Percentiles rank a stretch among this genome's conserved stretches.
Evolutionary conservation across 2,888 invertebrate species (phyloP).

Genomic region (Bursaphelenchus okinawaensis): DNA sequence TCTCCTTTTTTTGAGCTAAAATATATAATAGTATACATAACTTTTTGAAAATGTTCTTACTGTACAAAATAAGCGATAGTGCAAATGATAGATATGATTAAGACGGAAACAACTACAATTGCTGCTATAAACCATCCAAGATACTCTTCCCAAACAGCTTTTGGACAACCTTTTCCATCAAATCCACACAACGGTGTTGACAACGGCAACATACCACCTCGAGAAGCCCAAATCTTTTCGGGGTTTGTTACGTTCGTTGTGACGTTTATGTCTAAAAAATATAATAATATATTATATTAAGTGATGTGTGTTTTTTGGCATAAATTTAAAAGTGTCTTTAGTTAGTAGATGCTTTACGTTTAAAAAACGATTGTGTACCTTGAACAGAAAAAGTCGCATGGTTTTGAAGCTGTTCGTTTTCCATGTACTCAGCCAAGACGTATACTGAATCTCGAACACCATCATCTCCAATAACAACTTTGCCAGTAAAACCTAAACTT

Average conservation of each 20-base stretch:
- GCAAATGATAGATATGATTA: slow-evolving; percentile 8
- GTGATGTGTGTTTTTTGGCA: neutral
- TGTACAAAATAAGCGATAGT: slow-evolving; percentile 6
- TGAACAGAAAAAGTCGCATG: slow-evolving; percentile 13
- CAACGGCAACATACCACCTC: slow-evolving; percentile 22
- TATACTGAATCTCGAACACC: slow-evolving; percentile 30
- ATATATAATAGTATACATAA: neutral
- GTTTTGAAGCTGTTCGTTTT: slow-evolving; percentile 1
- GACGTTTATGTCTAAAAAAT: neutral
- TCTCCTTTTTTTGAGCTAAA: slow-evolving; percentile 11
- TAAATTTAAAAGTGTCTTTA: neutral
- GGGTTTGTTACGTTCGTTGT: neutral
- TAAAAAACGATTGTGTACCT: no score
- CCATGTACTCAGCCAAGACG: slow-evolving; percentile 14
- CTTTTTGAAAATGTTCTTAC: neutral
- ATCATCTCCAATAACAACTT: slow-evolving; percentile 23
- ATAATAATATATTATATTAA: neutral
- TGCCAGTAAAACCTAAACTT: slow-evolving; percentile 29
- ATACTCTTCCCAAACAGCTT: slow-evolving; percentile 22
- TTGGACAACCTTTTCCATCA: slow-evolving; percentile 33
- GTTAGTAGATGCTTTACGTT: neutral
- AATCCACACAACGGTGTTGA: slow-evolving; percentile 26
- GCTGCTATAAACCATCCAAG: slow-evolving; percentile 22
- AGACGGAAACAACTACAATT: slow-evolving; percentile 16
- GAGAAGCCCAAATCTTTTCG: slow-evolving; percentile 21